Evolutionary conservation across 2,888 invertebrate genomes (phyloP).

Genomic region (Tineola bisselliella): DNA sequence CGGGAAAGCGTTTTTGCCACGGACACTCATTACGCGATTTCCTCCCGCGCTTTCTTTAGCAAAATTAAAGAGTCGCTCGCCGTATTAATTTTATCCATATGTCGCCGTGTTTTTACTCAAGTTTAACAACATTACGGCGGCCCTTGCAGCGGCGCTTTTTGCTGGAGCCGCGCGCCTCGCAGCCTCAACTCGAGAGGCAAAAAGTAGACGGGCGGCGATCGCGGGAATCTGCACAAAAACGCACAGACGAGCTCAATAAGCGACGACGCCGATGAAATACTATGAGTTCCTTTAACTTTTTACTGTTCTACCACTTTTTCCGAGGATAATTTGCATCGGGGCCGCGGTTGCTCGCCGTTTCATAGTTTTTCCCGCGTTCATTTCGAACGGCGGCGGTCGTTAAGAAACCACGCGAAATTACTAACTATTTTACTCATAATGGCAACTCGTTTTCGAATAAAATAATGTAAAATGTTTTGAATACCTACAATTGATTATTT

Average conservation of each 20-base stretch:
- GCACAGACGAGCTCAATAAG: conserved; percentile 55
- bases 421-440: background rate
- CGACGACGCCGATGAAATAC: conserved; percentile 61
- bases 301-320: conserved; percentile 44
- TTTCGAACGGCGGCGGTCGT: conserved; percentile 46
- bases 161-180: conserved; percentile 20
- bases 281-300: conserved; percentile 61
- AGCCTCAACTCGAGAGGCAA: conserved; percentile 25
- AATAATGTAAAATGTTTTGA: too few species aligned
- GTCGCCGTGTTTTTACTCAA: conserved; percentile 48
- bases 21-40: conserved; percentile 59
- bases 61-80: conserved; percentile 59
- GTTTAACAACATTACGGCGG: conserved; percentile 48
- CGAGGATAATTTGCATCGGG: conserved; percentile 55
- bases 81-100: conserved; percentile 63
- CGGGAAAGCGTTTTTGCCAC: background rate
- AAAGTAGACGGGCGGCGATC: conserved; percentile 34
- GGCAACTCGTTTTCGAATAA: background rate
- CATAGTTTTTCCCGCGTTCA: conserved; percentile 49
- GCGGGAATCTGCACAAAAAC: conserved; percentile 42
- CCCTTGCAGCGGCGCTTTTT: conserved; percentile 30
- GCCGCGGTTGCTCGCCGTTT: conserved; percentile 40
- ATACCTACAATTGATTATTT: too few species aligned
- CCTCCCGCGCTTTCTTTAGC: conserved; percentile 65
- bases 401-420: conserved; percentile 29